Conservation (phyloP, 2,113 vertebrate genomes). For the Tupaia chinensis region DNA sequence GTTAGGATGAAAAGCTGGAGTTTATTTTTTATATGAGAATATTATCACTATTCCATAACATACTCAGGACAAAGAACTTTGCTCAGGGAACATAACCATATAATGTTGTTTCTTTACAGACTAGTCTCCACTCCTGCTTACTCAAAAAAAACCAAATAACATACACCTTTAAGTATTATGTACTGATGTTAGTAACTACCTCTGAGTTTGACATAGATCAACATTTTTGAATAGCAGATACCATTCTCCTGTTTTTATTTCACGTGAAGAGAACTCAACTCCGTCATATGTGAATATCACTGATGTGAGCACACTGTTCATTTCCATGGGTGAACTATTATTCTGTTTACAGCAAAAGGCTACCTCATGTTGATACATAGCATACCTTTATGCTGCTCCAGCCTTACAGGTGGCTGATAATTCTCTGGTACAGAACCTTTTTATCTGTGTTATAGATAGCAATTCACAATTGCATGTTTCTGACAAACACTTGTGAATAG, state of each 20-base stretch:
- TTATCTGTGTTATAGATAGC: constrained; percentile 77
- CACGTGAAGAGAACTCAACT: constrained; percentile 88
- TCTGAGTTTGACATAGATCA: constrained; percentile 93
- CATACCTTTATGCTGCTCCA: constrained; percentile 89
- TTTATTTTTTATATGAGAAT: constrained; percentile 93
- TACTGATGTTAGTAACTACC: constrained; percentile 97
- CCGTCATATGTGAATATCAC: constrained; percentile 87
- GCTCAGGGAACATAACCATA: constrained; percentile 99
- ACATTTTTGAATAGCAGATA: constrained; percentile 88
- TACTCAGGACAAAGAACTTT: constrained; percentile 99
- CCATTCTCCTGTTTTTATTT: constrained; percentile 87
- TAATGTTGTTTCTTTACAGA: constrained; percentile 92
- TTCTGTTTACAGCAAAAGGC: constrained; percentile 98
- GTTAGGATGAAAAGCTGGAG: constrained; percentile 85
- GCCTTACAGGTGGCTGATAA: constrained; percentile 87
- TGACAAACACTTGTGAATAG: constrained; percentile 80
- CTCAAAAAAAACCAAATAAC: constrained; percentile 91
- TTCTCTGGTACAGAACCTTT: constrained; percentile 88
- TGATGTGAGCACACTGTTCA: constrained; percentile 85
- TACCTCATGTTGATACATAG: constrained; percentile 96
- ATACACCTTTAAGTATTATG: constrained; percentile 90
- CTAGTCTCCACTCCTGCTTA: constrained; percentile 88
- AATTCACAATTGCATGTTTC: constrained; percentile 79
- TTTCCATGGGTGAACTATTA: constrained; percentile 87
- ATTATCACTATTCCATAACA: constrained; percentile 91